Evolutionary conservation across 2,888 invertebrate genomes (phyloP).

Genomic region (Spatulosminthurus flaviceps): DNA sequence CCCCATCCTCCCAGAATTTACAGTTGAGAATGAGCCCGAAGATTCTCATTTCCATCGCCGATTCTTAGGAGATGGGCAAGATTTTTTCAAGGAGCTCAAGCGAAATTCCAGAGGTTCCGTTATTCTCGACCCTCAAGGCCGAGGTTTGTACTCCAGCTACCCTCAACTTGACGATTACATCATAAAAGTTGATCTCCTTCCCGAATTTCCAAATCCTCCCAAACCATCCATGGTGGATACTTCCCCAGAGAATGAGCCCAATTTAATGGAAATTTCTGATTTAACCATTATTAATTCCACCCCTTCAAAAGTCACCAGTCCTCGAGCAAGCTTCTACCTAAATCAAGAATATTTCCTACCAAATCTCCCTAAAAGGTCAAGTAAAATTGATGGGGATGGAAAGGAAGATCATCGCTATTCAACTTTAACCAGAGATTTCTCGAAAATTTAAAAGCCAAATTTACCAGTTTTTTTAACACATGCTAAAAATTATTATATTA

Average conservation of each 20-base stretch:
- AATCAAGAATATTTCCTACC: constrained; percentile 9
- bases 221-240: too few relatives aligned
- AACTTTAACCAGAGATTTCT: not conserved
- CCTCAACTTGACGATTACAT: constrained; percentile 6
- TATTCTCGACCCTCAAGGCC: not conserved
- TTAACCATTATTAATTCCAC: not conserved
- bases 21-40: not conserved
- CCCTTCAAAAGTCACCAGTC: not conserved
- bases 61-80: not conserved
- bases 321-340: not conserved
- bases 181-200: not conserved
- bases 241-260: not conserved
- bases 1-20: constrained; percentile 1
- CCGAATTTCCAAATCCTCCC: not conserved
- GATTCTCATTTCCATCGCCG: constrained; percentile 1
- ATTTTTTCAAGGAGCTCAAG: constrained; percentile 7
- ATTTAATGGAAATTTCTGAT: not conserved
- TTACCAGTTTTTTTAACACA: too few relatives aligned
- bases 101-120: not conserved
- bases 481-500: too few relatives aligned
- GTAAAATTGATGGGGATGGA: not conserved
- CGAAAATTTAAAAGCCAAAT: not conserved
- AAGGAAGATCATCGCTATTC: not conserved
- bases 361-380: not conserved
- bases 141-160: constrained; percentile 1